Evolutionary conservation across 2,797 vertebrate genomes (phyloP).

Genomic region (Chelonia mydas): DNA sequence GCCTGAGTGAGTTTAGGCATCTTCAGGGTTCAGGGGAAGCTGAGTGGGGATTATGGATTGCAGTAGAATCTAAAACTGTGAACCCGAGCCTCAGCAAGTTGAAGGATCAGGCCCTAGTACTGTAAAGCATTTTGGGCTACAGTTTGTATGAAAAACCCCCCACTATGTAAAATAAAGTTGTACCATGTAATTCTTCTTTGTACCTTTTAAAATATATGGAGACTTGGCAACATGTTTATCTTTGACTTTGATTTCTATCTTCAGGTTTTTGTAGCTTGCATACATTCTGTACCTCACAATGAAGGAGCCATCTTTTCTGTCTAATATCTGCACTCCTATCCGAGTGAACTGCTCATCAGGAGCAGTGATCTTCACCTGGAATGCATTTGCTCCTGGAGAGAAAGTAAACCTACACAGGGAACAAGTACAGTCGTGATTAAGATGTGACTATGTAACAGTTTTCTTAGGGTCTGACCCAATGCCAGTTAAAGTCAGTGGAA

Average conservation of each 20-base stretch:
- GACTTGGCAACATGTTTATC: slow-evolving; percentile 88
- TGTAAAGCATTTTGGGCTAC: not conserved
- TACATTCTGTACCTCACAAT: slow-evolving; percentile 97
- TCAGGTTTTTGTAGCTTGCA: slow-evolving; percentile 91
- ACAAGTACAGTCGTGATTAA: slow-evolving; percentile 16
- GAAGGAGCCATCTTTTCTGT: slow-evolving; percentile 95
- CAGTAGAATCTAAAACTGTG: not conserved
- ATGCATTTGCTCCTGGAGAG: slow-evolving; percentile 92
- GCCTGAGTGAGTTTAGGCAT: not conserved
- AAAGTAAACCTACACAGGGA: slow-evolving; percentile 85
- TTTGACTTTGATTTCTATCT: slow-evolving; percentile 86
- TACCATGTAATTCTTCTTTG: not conserved
- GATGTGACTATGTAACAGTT: not conserved
- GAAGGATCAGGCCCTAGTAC: not conserved
- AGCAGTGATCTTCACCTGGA: slow-evolving; percentile 91
- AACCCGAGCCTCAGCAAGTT: not conserved
- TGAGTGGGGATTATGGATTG: not conserved
- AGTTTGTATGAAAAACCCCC: not conserved
- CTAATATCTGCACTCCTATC: slow-evolving; percentile 94
- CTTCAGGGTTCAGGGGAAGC: not conserved
- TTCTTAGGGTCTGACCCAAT: not conserved
- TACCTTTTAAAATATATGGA: slow-evolving; percentile 93
- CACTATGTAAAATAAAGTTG: not conserved
- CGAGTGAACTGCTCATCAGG: slow-evolving; percentile 91
- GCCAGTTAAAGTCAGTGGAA: not conserved